Evolutionary conservation across 1,140 invertebrate species (phyloP), one percentile per base, ranked within the genome.

Genomic region (Zaprionus vittiger): DNA sequence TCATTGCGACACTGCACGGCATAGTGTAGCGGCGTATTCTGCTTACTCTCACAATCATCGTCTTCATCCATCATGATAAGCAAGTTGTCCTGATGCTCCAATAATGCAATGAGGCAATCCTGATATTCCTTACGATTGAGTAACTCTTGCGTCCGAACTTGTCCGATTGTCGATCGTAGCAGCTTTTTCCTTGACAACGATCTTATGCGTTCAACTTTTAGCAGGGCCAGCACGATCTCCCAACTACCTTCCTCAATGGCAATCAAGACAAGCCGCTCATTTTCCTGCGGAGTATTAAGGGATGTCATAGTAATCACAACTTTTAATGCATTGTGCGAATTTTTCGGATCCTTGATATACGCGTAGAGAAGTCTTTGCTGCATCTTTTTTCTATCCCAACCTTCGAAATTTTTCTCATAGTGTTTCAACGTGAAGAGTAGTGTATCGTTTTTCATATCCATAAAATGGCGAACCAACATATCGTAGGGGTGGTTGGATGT

Each of bases 1-100:
- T 70, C 67, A 20, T 70, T 70, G 12, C 34, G 59, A 34, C 41
- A 55, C 7, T 44, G 24, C 6, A 70, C 59, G 1, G 67, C 67
- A 55, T 55, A 55, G 15, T 70, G 59, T 0, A 62, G 34, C 1
- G 26, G 24, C 5, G 67, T 41, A 4, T 44, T 38, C 7, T 15
- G 14, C 1, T 17, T 47, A 7, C n/a, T 47, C 41, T 44, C 41
- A 47, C 41, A 1, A 5, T 54, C 28, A 38, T 20, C 47, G 15
- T 17, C 6, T 17, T 47, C 41, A 47, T 47, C 41, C n/a, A 17
- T 17, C 41, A 9, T 47, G 41, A 47, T 2, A 17, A 47, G 41
- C 41, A 47, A 4, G 1, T 31, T 15, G 1, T 20, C 4, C n/a
- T 5, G 24, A 62, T n/a, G 24, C 7, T 41, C 4, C 2, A 31